Conservation (phyloP, 2,113 vertebrate species). For the Carassius auratus region DNA sequence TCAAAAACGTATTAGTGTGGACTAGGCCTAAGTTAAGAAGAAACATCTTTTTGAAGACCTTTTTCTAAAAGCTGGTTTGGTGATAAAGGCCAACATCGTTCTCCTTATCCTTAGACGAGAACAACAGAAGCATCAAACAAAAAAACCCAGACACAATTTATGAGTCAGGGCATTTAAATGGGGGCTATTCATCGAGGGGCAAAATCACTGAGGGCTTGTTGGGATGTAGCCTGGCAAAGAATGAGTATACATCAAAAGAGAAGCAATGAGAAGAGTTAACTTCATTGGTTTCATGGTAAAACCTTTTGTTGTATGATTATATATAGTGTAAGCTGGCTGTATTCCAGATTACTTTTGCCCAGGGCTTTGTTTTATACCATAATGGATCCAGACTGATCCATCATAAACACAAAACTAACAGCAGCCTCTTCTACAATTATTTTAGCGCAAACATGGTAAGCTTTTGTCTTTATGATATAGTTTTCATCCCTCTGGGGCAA, state of each 20-base stretch:
- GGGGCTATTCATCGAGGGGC: background rate
- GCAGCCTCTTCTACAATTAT: background rate
- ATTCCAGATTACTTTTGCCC: conserved; percentile 14
- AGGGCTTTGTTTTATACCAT: conserved; percentile 1
- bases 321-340: background rate
- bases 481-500: background rate
- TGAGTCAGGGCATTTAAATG: conserved; percentile 35
- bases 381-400: background rate
- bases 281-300: conserved; percentile 1
- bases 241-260: background rate
- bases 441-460: background rate
- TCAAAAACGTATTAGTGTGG: no score
- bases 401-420: conserved; percentile 4
- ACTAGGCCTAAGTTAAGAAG: no score
- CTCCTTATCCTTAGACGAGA: background rate
- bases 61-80: background rate
- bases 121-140: conserved; percentile 24
- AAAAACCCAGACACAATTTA: conserved; percentile 47
- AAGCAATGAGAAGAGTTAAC: conserved; percentile 40
- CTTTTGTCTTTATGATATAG: conserved; percentile 22
- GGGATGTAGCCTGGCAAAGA: conserved; percentile 29
- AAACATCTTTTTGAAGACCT: background rate
- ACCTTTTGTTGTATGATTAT: background rate
- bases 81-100: background rate
- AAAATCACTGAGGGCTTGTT: background rate